These are phyloP conservation scores for Lasioglossum morio DNA, from an alignment of 2,888 invertebrate species.

Conservation along the genomic window DNA sequence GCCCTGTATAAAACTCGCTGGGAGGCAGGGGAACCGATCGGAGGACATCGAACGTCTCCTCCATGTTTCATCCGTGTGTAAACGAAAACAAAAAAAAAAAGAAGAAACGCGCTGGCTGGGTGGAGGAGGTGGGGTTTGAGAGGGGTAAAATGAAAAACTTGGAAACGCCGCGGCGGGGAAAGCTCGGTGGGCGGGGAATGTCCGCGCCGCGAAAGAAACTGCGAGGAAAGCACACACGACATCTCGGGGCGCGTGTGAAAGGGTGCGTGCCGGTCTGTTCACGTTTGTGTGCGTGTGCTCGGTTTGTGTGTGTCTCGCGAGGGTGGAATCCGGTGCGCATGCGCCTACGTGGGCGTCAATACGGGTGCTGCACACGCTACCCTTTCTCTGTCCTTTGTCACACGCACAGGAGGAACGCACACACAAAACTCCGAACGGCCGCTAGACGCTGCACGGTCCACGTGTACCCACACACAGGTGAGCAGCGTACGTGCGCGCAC, in stretches of 20 bases:
- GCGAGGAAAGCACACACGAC: constrained; percentile 64
- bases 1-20: not conserved
- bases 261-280: constrained; percentile 8
- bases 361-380: constrained; percentile 78
- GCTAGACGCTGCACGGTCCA: constrained; percentile 22
- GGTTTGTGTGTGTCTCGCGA: constrained; percentile 55
- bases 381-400: constrained; percentile 78
- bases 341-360: constrained; percentile 82
- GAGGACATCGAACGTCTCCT: constrained; percentile 3
- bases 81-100: constrained; percentile 75
- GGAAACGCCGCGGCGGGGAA: constrained; percentile 64
- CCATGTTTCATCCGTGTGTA: not conserved
- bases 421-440: not conserved
- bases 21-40: not conserved
- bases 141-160: constrained; percentile 74
- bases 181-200: constrained; percentile 48
- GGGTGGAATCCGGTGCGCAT: constrained; percentile 76
- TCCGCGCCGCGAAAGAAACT: constrained; percentile 62
- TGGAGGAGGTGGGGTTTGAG: constrained; percentile 3
- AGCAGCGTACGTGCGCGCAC: not conserved
- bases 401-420: constrained; percentile 44
- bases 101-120: not conserved
- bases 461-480: constrained; percentile 39
- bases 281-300: constrained; percentile 11
- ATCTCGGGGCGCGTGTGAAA: constrained; percentile 39